Base-by-base conservation (phyloP, 2,888 invertebrate species). In the Diarsia rubi region DNA sequence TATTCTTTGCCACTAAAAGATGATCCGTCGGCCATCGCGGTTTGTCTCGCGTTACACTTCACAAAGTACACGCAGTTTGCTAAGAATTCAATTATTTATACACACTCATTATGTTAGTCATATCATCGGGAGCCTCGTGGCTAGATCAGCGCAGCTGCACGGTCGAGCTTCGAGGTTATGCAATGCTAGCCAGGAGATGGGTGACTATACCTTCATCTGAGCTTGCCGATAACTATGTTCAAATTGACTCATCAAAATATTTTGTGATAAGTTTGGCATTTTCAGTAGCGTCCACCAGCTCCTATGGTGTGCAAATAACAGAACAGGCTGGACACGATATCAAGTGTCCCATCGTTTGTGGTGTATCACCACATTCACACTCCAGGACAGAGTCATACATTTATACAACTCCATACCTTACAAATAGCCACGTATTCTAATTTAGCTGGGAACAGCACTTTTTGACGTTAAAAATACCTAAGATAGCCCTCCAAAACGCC, bases 21-120 rank as follows among this genome's bases (percentile, higher is more conserved):
- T 69, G 72, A 85, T 78, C 73, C 45, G 78, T 1, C 42, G 68
- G 11, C 68, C 63, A 12, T 57, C 64, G 81, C 57, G 85, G 71
- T 75, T 57, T n/a, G 66, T 52, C 3, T 84, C 66, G 54, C 24
- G 24, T 82, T 85, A 82, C 82, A 63, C 62, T 54, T 19, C 16
- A n/a, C 16, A 54, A 16, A 19, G 24, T 31, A n/a, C 42, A 54
- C 73, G 2, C 24, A 70, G 24, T 52, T 45, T 37, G 12, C 49
- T 66, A 49, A 49, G 9, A 21, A 24, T 44, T 14, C 31, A 57
- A 76, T 81, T 52, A 63, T 67, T 47, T 49, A 49, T 78, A 59
- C 21, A 44, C 44, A 45, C 9, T n/a, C 59, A 24, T 62, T n/a
- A 52, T 54, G 14, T 79, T 70, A 52, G 19, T 79, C 70, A 52